Conservation (phyloP, 2,888 invertebrate genomes). For the Lamellibrachia columna region DNA sequence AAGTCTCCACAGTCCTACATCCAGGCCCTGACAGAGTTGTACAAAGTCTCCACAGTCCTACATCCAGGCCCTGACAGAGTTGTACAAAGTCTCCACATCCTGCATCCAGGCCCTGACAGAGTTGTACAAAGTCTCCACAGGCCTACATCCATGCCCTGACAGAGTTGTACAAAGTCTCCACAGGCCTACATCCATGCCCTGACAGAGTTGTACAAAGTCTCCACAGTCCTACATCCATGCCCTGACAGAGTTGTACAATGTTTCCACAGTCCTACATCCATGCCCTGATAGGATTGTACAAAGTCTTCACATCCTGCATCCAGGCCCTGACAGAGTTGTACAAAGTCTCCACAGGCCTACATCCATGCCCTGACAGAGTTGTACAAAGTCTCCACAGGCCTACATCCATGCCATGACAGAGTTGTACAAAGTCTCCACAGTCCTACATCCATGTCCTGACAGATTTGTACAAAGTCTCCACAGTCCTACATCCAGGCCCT, state of each 20-base stretch:
- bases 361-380: neutral
- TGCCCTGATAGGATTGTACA: neutral
- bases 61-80: neutral
- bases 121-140: neutral
- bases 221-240: neutral
- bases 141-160: neutral
- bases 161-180: neutral
- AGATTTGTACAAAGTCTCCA: neutral
- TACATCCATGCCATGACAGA: neutral
- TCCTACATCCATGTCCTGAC: neutral
- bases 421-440: neutral
- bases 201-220: neutral
- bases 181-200: neutral
- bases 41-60: neutral
- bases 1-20: neutral
- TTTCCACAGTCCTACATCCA: neutral
- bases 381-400: neutral
- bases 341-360: neutral
- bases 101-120: neutral
- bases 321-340: neutral
- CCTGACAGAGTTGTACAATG: neutral
- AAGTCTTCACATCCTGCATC: neutral
- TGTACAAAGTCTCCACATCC: neutral
- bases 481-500: neutral
- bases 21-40: neutral